These are phyloP conservation scores for Phallusia fumigata DNA, from an alignment of 23 tunicate species.

Conservation along the genomic window DNA sequence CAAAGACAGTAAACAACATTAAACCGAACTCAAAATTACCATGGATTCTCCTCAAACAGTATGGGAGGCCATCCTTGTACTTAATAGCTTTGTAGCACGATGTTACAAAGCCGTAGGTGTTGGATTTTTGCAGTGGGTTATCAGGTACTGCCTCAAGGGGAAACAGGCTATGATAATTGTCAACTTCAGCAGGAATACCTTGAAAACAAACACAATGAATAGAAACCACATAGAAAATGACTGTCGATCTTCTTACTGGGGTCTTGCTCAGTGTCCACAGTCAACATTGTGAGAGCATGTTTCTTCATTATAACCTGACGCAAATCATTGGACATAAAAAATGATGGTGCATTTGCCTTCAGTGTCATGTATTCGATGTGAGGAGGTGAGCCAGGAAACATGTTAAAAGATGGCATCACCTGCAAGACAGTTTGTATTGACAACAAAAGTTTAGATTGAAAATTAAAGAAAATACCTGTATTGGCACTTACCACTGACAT, in stretches of 20 bases:
- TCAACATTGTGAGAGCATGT: conserved; percentile 83
- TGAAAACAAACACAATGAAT: conserved; percentile 10
- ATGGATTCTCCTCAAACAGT: conserved; percentile 88
- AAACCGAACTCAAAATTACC: conserved; percentile 40
- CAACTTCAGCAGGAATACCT: conserved; percentile 93
- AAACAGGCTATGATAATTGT: conserved; percentile 88
- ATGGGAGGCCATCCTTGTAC: conserved; percentile 87
- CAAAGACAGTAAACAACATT: too few relatives aligned
- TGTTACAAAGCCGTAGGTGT: conserved; percentile 75
- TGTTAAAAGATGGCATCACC: conserved; percentile 68
- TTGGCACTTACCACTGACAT: conserved; percentile 61
- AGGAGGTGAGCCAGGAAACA: conserved; percentile 84
- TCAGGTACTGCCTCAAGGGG: conserved; percentile 76
- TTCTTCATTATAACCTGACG: conserved; percentile 68
- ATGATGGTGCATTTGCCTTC: conserved; percentile 81
- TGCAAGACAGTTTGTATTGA: neutral
- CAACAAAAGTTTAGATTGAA: too few relatives aligned
- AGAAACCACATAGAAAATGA: too few relatives aligned
- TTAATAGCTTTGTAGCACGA: conserved; percentile 90
- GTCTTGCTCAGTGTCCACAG: conserved; percentile 87
- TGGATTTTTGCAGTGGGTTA: conserved; percentile 55
- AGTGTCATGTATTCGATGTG: conserved; percentile 74
- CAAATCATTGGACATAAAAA: conserved; percentile 76
- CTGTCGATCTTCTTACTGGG: conserved; percentile 37
- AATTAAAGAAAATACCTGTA: too few relatives aligned